Percentiles rank a stretch among this genome's conserved stretches.
These are phyloP conservation scores for Artibeus lituratus DNA, from an alignment of 2,797 vertebrate genomes.

Conservation along the genomic window DNA sequence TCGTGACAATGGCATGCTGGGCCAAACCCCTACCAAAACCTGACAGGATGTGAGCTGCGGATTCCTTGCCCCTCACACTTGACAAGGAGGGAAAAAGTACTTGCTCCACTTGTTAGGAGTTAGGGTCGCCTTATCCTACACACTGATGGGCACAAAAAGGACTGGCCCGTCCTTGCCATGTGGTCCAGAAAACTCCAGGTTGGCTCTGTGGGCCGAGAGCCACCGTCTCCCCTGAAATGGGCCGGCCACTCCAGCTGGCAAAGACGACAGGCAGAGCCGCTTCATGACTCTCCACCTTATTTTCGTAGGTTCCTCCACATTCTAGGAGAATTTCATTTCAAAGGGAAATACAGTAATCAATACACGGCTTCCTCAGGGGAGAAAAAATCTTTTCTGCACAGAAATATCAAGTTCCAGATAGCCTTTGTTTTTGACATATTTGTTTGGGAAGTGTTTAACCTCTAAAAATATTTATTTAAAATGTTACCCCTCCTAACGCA, in stretches of 20 bases:
- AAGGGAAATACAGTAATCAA: not conserved
- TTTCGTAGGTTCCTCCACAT: not conserved
- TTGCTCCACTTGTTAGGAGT: not conserved
- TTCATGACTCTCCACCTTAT: not conserved
- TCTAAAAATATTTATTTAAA: not conserved
- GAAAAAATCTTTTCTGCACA: not conserved
- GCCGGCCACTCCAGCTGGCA: not conserved
- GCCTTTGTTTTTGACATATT: not conserved
- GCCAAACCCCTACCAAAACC: not conserved
- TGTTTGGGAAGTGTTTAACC: not conserved
- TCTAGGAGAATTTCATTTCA: not conserved
- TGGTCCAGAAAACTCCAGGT: not conserved
- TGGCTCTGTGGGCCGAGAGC: not conserved
- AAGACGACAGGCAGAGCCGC: not conserved
- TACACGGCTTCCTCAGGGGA: not conserved
- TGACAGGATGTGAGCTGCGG: not conserved
- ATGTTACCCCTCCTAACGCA: not conserved
- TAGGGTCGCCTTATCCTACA: not conserved
- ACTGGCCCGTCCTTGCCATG: accelerated
- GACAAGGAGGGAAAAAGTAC: not conserved
- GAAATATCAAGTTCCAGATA: not conserved
- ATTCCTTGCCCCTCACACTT: not conserved
- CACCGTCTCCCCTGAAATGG: not conserved
- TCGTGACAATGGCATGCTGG: not conserved
- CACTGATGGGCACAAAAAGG: not conserved